Conservation (phyloP, 2,888 invertebrate genomes). For the Periphyllus acericola region DNA sequence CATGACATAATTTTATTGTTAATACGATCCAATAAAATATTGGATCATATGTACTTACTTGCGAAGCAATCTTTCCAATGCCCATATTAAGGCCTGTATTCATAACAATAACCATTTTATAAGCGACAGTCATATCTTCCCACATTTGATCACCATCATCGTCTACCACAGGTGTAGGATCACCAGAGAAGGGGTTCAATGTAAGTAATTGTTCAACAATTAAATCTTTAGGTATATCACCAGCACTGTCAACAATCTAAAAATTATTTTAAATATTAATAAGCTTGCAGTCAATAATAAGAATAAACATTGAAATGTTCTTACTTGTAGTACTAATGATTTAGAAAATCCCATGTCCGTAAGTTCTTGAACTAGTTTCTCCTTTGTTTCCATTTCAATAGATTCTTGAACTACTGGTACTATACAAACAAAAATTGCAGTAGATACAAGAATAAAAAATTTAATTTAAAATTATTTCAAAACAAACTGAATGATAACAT, state of each 20-base stretch:
- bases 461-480: no score
- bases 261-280: background rate
- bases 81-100: conserved; percentile 41
- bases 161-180: conserved; percentile 9
- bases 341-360: conserved; percentile 36
- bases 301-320: background rate
- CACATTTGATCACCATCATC: conserved; percentile 37
- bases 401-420: no score
- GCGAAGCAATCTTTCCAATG: conserved; percentile 46
- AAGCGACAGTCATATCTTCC: conserved; percentile 7
- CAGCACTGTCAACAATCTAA: conserved; percentile 28
- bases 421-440: no score
- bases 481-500: no score
- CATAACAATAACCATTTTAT: conserved; percentile 57
- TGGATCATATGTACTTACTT: conserved; percentile 6
- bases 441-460: no score
- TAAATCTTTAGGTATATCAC: conserved; percentile 3
- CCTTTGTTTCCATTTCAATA: background rate
- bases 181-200: background rate
- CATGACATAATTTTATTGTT: background rate
- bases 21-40: background rate
- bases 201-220: conserved; percentile 46
- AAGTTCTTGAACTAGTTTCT: conserved; percentile 24
- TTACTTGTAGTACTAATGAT: conserved; percentile 22
- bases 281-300: background rate